Conservation (phyloP, 2,113 vertebrate species). For the Ariopsis seemanni region DNA sequence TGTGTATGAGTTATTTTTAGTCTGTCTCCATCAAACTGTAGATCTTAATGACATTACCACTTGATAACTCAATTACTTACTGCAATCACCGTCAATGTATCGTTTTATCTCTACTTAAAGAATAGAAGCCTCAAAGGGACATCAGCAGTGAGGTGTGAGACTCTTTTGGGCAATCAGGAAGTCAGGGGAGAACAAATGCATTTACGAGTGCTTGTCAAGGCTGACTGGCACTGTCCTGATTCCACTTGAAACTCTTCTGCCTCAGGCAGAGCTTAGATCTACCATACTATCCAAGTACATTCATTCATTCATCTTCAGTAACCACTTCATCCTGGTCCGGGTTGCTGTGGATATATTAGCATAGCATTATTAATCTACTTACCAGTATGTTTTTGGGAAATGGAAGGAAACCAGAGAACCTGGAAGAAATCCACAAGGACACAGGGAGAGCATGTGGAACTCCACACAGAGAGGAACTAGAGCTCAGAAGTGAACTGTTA, state of each 20-base stretch:
- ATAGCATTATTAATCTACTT: not conserved
- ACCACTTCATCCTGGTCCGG: not conserved
- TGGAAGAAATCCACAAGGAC: not conserved
- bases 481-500: not conserved
- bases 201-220: not conserved
- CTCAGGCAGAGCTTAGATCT: not conserved
- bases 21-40: slow-evolving; percentile 41
- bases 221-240: not conserved
- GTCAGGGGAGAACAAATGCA: not conserved
- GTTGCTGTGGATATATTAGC: not conserved
- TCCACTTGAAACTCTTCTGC: not conserved
- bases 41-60: slow-evolving; percentile 55
- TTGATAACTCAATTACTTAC: slow-evolving; percentile 53
- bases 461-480: not conserved
- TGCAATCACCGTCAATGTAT: slow-evolving; percentile 39
- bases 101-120: slow-evolving; percentile 38
- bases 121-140: slow-evolving; percentile 14
- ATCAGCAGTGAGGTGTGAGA: not conserved
- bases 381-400: not conserved
- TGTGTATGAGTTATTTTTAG: slow-evolving; percentile 48
- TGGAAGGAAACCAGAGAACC: not conserved
- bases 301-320: not conserved
- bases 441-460: not conserved
- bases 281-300: not conserved
- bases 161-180: not conserved